Base-by-base conservation (phyloP, 2,113 vertebrate genomes). In the Paralichthys olivaceus region DNA sequence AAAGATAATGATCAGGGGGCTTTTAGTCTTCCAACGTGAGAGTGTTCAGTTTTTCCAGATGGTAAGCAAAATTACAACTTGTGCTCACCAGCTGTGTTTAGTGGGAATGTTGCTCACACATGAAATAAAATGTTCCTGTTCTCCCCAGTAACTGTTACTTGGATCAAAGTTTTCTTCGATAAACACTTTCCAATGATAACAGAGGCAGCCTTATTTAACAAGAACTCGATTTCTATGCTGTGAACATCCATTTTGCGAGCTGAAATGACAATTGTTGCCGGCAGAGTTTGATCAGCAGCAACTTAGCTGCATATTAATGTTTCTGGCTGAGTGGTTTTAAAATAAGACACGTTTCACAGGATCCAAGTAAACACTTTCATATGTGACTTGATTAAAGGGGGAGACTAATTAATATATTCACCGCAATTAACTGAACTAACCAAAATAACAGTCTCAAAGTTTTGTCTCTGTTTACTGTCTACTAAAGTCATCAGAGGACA, bases 31-130 rank as follows among this genome's bases (percentile, higher is more conserved):
- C 55, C 2, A 57, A 26, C 23, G 59, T 22, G 12, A 4, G n/a
- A 12, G 32, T 3, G 23, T 64, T 37, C n/a, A 12, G 45, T 59
- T 63, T 63, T 45, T 37, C 34, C 43, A 45, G 13, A 23, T 15
- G 37, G 34, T 63, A 49, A 49, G 62, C 62, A 64, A 28, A 64
- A 28, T 55, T 56, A 56, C 20, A 22, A n/a, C 5, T 20, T 45
- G 20, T 19, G 63, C 37, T 28, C 25, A 60, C 43, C 53, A 62
- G 51, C 5, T 56, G 5, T n/a, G 13, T 47, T 55, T 19, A 54
- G 19, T 4, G 32, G 4, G 23, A 68, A 54, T 22, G 26, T 22
- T 57, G 75, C 67, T 25, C n/a, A 60, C 20, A 29, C 19, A 32
- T 20, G 28, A 32, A 59, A 32, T 19, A 22, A 29, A 17, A 54